phyloP scores from a whole-genome alignment of 2,113 vertebrate species.

The Trichechus manatus region DNA sequence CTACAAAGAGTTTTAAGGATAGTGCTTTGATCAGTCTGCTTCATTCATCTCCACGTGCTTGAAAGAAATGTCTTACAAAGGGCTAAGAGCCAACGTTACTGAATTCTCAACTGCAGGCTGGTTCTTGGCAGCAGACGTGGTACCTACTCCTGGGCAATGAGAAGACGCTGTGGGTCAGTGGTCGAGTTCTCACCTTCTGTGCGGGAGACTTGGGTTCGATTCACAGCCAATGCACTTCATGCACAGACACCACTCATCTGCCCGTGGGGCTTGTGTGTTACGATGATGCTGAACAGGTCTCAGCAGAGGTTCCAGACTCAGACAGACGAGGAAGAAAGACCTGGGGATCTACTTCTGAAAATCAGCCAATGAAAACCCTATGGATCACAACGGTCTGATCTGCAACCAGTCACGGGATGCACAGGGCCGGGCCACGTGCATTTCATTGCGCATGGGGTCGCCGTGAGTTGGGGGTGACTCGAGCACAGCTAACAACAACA shows the following conservation, averaged over 20 bases:
- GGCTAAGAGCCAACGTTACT: neutral
- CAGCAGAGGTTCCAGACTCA: neutral
- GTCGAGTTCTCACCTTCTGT: neutral
- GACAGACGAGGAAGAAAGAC: neutral
- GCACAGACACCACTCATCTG: neutral
- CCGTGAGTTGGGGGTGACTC: neutral
- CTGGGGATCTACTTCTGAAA: neutral
- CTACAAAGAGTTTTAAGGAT: slow-evolving; percentile 28
- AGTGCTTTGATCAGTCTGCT: neutral
- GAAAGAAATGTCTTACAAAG: slow-evolving; percentile 44
- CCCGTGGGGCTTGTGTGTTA: neutral
- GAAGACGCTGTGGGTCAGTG: neutral
- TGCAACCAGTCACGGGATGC: neutral
- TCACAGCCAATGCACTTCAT: neutral
- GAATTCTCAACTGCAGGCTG: neutral
- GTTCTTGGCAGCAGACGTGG: neutral
- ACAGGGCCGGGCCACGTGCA: neutral
- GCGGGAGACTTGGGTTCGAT: neutral
- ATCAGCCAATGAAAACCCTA: neutral
- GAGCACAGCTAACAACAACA: neutral
- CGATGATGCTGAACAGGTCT: neutral
- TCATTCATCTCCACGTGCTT: slow-evolving; percentile 37
- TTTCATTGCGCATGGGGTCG: neutral
- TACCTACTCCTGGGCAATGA: accelerated
- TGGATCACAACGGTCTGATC: neutral